Percentiles rank a stretch among this genome's conserved stretches.
These are phyloP conservation scores for Lacerta bilineata DNA, from an alignment of 2,797 vertebrate genomes.

Conservation along the genomic window DNA sequence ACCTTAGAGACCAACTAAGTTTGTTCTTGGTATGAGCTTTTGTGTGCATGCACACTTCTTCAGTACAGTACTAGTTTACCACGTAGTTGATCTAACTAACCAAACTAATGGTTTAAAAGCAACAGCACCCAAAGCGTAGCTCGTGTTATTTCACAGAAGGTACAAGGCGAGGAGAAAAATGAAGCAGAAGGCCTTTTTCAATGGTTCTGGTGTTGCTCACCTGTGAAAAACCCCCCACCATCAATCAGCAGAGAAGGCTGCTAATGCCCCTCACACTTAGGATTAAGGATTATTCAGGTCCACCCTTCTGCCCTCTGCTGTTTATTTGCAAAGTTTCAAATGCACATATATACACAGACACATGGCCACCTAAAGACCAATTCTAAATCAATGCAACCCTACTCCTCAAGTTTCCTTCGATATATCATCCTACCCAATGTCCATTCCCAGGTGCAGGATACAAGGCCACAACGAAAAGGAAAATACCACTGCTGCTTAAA, in stretches of 20 bases:
- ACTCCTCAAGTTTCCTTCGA: background rate
- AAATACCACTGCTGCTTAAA: background rate
- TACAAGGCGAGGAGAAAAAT: too few relatives aligned
- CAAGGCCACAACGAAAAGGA: background rate
- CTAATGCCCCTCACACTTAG: background rate
- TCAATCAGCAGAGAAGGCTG: background rate
- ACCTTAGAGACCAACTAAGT: too few relatives aligned
- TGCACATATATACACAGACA: background rate
- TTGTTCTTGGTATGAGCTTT: too few relatives aligned
- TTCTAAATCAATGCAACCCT: background rate
- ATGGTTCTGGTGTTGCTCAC: background rate
- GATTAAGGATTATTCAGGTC: background rate
- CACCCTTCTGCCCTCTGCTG: background rate
- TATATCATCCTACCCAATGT: background rate
- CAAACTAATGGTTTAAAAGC: background rate
- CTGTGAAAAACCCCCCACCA: background rate
- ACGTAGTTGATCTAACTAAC: too few relatives aligned
- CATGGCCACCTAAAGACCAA: background rate
- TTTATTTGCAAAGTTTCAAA: background rate
- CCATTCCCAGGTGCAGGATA: background rate
- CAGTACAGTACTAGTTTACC: background rate
- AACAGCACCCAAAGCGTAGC: background rate
- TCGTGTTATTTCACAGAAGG: background rate
- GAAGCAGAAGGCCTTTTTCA: background rate
- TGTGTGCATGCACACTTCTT: too few relatives aligned